phyloP scores from a whole-genome alignment of 2,797 vertebrate genomes.

The Argya squamiceps region DNA sequence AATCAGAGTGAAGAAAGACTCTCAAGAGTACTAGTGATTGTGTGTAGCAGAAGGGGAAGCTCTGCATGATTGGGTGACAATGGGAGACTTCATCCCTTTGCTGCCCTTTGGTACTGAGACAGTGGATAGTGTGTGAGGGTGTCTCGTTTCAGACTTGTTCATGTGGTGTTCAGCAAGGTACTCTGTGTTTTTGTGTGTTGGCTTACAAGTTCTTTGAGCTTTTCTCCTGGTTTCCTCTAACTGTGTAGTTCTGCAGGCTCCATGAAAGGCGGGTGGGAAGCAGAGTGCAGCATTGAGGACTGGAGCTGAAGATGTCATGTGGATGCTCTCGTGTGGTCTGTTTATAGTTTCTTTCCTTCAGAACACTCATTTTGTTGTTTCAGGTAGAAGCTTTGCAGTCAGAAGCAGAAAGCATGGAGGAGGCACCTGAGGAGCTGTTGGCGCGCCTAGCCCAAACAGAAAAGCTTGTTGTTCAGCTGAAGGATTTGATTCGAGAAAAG shows the following conservation, averaged over 20 bases:
- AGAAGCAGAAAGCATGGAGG: slow-evolving; percentile 46
- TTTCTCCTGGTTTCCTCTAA: background rate
- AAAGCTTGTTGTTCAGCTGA: slow-evolving; percentile 88
- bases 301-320: background rate
- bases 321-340: background rate
- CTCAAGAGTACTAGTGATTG: background rate
- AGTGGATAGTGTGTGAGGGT: background rate
- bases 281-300: background rate
- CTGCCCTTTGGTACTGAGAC: background rate
- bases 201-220: background rate
- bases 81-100: background rate
- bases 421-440: slow-evolving; percentile 77
- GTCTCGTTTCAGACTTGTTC: background rate
- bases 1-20: background rate
- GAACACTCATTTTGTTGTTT: background rate
- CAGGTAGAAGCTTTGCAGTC: slow-evolving; percentile 64
- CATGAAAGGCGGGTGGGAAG: background rate
- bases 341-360: background rate
- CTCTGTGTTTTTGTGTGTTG: background rate
- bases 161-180: background rate
- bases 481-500: slow-evolving; percentile 88
- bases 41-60: background rate
- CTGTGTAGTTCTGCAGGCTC: background rate
- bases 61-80: background rate
- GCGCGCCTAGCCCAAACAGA: slow-evolving; percentile 88